Base-by-base conservation (phyloP, 2,113 vertebrate genomes). In the Chloebia gouldiae region DNA sequence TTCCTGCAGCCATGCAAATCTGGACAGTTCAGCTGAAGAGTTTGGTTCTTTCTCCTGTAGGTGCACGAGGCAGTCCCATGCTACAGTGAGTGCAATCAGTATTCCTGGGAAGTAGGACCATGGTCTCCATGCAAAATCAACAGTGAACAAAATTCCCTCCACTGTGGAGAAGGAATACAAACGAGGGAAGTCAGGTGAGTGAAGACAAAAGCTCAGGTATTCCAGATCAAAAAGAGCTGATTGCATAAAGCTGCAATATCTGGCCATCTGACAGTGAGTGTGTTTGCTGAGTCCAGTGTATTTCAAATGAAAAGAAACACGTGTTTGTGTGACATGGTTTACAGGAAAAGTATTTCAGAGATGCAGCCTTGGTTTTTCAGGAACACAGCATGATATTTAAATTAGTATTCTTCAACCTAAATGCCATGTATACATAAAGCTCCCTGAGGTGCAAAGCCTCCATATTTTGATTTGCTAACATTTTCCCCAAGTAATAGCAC, bases 101-200 rank as follows among this genome's bases (percentile, higher is more conserved):
- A 99, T 76, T 97, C 98, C 75, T 99, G 99, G 99, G 97, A 95
- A 91, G 97, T 96, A 44, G 99, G 98, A 88, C 98, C 98, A 5
- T 99, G 99, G 99, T 99, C 99, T 97, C 98, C 98, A 20, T 99
- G 99, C 96, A 98, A 98, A 97, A 98, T 99, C 97, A 98, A 98
- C 97, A 97, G 97, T 6, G 98, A 99, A 93, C 98, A 99, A 45
- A 98, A 98, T 94, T 97, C 97, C 78, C 98, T 98, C 50, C 98
- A 96, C 86, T 99, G 99, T 79, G 99, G 99, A 75, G 98, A 98
- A 97, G 99, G 99, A 97, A 98, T 98, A 45, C 99, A 99, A 95
- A 99, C 98, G 60, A 99, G 99, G 93, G 98, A 98, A 98, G 98
- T 99, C 98, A 99, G 99, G 99, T 99, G 94, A 73, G 98, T 98